These are phyloP conservation scores for Rhagonycha lutea DNA, from an alignment of 2,888 invertebrate species.

Conservation along the genomic window DNA sequence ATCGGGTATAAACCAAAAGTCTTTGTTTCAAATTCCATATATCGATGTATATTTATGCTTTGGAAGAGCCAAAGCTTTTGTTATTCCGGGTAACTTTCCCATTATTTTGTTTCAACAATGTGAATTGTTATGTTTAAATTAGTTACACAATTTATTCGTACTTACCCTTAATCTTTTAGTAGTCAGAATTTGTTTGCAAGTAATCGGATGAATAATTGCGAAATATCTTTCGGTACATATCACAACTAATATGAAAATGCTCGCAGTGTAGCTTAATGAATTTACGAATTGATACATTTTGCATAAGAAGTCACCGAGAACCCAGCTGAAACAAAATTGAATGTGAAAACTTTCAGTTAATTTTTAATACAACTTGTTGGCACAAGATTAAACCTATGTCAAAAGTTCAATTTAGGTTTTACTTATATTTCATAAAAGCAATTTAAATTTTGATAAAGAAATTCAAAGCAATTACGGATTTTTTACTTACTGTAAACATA, in stretches of 20 bases:
- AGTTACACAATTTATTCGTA: constrained; percentile 29
- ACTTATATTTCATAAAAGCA: background rate
- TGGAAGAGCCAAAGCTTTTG: too few relatives aligned
- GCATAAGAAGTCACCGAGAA: constrained; percentile 83
- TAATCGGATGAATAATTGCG: constrained; percentile 83
- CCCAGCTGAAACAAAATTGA: constrained; percentile 68
- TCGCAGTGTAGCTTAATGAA: constrained; percentile 86
- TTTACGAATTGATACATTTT: constrained; percentile 91
- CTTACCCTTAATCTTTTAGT: constrained; percentile 75
- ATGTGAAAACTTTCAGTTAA: background rate
- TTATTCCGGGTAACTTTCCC: too few relatives aligned
- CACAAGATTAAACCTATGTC: background rate
- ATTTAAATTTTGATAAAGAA: background rate
- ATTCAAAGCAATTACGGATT: background rate
- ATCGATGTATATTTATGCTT: too few relatives aligned
- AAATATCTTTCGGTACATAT: constrained; percentile 87
- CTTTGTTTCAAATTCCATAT: too few relatives aligned
- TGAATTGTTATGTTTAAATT: too few relatives aligned
- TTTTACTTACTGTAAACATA: too few relatives aligned
- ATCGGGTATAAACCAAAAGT: too few relatives aligned
- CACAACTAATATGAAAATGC: constrained; percentile 86
- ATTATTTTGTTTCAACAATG: too few relatives aligned
- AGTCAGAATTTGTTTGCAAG: constrained; percentile 82
- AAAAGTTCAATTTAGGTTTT: background rate
- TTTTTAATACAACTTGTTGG: background rate